phyloP scores from a whole-genome alignment of 2,113 vertebrate genomes.

The Malurus elegans region DNA sequence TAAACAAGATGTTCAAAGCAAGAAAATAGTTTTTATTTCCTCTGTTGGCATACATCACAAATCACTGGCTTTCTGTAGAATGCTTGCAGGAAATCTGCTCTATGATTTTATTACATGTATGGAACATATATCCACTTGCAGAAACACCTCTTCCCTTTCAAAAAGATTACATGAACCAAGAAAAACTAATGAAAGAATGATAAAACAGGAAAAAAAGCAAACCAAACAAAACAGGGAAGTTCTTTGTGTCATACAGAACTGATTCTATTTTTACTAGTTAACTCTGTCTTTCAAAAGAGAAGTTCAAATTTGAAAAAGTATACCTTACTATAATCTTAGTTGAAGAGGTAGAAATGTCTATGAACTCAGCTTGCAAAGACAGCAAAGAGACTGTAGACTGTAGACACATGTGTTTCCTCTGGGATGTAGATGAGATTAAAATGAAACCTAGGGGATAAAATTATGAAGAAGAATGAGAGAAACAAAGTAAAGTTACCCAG shows the following conservation, averaged over 20 bases:
- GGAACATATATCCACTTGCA: background rate
- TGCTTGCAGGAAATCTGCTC: background rate
- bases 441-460: background rate
- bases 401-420: background rate
- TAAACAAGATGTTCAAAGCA: background rate
- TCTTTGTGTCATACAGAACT: background rate
- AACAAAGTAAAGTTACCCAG: background rate
- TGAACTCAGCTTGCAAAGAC: background rate
- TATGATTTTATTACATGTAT: background rate
- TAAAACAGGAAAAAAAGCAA: background rate
- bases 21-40: background rate
- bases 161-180: background rate
- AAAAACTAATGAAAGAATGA: background rate
- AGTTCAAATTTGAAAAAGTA: background rate
- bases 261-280: background rate
- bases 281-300: background rate
- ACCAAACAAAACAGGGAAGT: background rate
- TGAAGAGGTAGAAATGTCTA: background rate
- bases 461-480: background rate
- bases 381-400: background rate
- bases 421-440: background rate
- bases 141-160: background rate
- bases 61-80: background rate
- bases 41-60: background rate
- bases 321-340: background rate